Base-by-base conservation (phyloP, 2,113 vertebrate species). In the Entosphenus tridentatus region DNA sequence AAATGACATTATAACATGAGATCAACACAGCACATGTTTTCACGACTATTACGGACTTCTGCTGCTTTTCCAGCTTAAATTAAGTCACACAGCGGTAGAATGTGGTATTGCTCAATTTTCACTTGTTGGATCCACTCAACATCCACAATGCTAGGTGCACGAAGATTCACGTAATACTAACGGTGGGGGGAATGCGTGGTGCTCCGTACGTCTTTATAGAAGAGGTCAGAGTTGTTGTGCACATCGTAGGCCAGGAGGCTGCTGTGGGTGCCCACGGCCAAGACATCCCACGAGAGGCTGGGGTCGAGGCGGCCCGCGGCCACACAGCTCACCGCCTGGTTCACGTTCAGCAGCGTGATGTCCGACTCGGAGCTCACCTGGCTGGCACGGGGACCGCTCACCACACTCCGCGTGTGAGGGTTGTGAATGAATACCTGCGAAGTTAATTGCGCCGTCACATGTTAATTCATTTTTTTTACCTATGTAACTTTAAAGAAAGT, bases 371-470 rank as follows among this genome's bases (percentile, higher is more conserved):
- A 84, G 57, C 73, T 73, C 70, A 88, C 95, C 70, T 82, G 88
- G 72, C 80, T 80, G 76, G 88, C 75, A 13, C 88, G 79, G 58
- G 82, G 68, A 17, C 69, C 75, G 2, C 80, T 71, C 68, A 79
- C 81, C 74, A 87, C 86, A 68, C 79, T 80, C 67, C 85, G 85
- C 12, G 74, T 75, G 56, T 98, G 88, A 73, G 93, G 93, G 71
- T 90, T 98, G 68, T 98, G 93, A 76, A 98, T 93, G 74, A 98
- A 96, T 75, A 97, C 88, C 93, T 97, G 73, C 0, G 12, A 11
- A 73, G 77, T 73, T n/a, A 39, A 39, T 39, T 39, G 39, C 4
- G 39, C 39, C 39, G 39, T 39, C 39, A 39, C 39, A 39, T 39
- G 39, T 39, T 39, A 39, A 39, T 39, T 7, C 21, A 39, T 39